These are phyloP conservation scores for Smutsia gigantea DNA, from an alignment of 2,797 vertebrate genomes.

Conservation along the genomic window DNA sequence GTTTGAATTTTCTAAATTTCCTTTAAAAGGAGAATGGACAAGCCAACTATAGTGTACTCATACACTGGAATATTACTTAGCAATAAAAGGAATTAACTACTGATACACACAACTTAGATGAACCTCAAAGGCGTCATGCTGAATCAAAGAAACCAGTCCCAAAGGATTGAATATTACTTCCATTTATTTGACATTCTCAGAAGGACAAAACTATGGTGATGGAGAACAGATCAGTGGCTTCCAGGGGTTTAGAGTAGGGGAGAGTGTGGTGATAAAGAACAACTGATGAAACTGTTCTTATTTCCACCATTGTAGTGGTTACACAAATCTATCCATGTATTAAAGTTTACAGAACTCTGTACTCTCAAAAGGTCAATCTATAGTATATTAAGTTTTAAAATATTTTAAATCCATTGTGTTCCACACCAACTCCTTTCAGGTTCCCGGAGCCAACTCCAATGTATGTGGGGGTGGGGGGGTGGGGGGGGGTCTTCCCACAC, in stretches of 20 bases:
- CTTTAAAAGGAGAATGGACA: not conserved
- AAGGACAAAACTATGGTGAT: not conserved
- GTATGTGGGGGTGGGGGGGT: no score
- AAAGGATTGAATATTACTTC: not conserved
- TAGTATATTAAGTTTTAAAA: not conserved
- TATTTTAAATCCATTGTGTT: not conserved
- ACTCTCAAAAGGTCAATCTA: not conserved
- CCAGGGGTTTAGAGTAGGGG: not conserved
- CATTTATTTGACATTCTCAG: not conserved
- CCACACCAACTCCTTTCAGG: no score
- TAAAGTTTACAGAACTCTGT: not conserved
- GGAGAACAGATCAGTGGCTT: not conserved
- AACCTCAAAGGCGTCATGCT: not conserved
- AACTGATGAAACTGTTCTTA: not conserved
- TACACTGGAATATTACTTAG: not conserved
- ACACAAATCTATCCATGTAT: not conserved
- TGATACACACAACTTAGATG: not conserved
- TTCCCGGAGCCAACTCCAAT: no score
- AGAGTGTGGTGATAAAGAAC: not conserved
- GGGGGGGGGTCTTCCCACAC: no score
- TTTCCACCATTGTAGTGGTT: not conserved
- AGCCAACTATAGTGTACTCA: not conserved
- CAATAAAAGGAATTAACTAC: not conserved
- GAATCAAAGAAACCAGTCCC: not conserved
- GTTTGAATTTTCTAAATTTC: not conserved